Conservation (phyloP, 2,797 vertebrate species). For the Malurus splendens region DNA sequence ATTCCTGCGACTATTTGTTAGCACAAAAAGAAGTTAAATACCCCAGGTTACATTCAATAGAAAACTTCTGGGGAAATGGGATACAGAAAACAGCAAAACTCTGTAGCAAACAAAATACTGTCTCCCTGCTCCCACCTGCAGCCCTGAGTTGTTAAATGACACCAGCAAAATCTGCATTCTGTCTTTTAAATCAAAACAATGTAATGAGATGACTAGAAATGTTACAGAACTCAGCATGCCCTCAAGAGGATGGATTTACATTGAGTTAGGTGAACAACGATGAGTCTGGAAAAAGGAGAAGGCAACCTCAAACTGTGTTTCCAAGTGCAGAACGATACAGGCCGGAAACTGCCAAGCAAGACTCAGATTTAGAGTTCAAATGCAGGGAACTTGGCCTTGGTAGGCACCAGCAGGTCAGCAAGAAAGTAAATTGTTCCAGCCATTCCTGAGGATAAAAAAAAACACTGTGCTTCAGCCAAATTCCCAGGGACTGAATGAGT, state of each 20-base stretch:
- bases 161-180: not conserved
- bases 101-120: conserved; percentile 19
- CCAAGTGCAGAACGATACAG: not conserved
- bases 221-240: conserved; percentile 1
- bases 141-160: not conserved
- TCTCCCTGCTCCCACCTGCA: not conserved
- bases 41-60: not conserved
- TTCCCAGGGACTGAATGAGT: not conserved
- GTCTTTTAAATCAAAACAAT: not conserved
- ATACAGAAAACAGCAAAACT: conserved; percentile 30
- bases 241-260: not conserved
- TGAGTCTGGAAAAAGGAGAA: not conserved
- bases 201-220: not conserved
- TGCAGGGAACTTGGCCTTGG: conserved; percentile 86
- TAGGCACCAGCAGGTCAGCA: conserved; percentile 87
- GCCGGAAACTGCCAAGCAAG: not conserved
- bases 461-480: not conserved
- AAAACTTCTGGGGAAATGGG: conserved; percentile 2
- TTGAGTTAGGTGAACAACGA: not conserved
- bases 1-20: not conserved
- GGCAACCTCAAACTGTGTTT: not conserved
- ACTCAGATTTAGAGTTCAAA: conserved; percentile 83
- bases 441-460: conserved; percentile 80
- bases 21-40: not conserved
- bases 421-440: conserved; percentile 97